phyloP scores from a whole-genome alignment of 1,140 invertebrate species.

The Copidosoma floridanum region DNA sequence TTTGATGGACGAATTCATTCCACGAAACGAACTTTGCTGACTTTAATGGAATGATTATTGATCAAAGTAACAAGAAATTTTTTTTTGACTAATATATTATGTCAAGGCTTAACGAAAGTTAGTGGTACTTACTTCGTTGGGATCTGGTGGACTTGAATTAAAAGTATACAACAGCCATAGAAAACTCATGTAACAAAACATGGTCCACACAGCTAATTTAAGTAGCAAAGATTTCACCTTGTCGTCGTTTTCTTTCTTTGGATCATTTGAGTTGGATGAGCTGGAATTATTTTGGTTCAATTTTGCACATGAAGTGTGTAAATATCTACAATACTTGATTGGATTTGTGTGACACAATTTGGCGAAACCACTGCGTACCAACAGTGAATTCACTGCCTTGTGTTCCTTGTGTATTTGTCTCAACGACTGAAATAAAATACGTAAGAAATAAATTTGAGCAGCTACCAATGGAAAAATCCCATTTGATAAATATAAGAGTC shows the following conservation, averaged over 20 bases:
- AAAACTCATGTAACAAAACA: background rate
- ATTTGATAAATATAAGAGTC: background rate
- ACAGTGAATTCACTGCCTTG: slow-evolving; percentile 45
- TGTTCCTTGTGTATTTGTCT: slow-evolving; percentile 54
- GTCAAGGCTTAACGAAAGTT: no score
- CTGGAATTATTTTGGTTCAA: slow-evolving; percentile 1
- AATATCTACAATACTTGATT: slow-evolving; percentile 9
- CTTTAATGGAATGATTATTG: slow-evolving; percentile 9
- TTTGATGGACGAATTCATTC: slow-evolving; percentile 93
- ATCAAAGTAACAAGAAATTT: background rate
- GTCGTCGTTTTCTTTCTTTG: slow-evolving; percentile 12
- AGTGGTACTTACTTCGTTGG: background rate
- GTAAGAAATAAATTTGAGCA: background rate
- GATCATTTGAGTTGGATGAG: background rate
- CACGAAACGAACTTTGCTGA: slow-evolving; percentile 67
- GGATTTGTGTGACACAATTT: background rate
- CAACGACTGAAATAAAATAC: slow-evolving; percentile 33
- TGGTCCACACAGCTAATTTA: slow-evolving; percentile 12
- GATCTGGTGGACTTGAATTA: background rate
- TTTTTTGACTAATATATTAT: background rate
- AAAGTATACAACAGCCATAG: background rate
- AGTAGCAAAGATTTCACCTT: slow-evolving; percentile 2
- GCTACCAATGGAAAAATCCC: background rate
- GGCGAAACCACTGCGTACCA: slow-evolving; percentile 45
- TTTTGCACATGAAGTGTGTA: slow-evolving; percentile 26